Percentiles rank a stretch among this genome's conserved stretches.
These are phyloP conservation scores for Protosalanx chinensis DNA, from an alignment of 2,797 vertebrate genomes.

Conservation along the genomic window DNA sequence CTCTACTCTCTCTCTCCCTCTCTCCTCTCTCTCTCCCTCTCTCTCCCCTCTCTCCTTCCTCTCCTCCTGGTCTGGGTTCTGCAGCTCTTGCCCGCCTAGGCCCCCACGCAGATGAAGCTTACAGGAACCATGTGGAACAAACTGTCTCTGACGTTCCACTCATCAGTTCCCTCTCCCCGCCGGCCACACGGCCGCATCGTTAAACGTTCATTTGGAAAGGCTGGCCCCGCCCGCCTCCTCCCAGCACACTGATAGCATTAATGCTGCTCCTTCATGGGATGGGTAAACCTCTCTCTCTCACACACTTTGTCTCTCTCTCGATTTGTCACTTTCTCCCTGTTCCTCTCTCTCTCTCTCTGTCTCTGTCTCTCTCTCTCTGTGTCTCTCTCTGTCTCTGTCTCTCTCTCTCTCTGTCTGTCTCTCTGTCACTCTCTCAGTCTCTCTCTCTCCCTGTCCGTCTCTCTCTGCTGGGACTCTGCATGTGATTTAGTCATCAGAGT, in stretches of 20 bases:
- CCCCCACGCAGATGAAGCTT: slow-evolving; percentile 74
- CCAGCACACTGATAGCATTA: slow-evolving; percentile 57
- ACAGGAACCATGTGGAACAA: slow-evolving; percentile 87
- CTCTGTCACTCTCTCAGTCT: slow-evolving; percentile 4
- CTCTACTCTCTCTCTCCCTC: no score
- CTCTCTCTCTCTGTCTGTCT: slow-evolving; percentile 7
- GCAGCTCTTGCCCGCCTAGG: slow-evolving; percentile 33
- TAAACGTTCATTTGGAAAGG: slow-evolving; percentile 40
- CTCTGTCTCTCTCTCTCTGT: slow-evolving; percentile 18
- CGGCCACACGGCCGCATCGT: slow-evolving; percentile 20
- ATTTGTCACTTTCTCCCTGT: not conserved
- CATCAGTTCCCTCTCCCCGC: slow-evolving; percentile 26
- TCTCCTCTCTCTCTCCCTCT: no score
- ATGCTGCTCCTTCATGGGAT: slow-evolving; percentile 44
- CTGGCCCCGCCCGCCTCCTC: slow-evolving; percentile 37
- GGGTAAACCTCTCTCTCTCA: not conserved
- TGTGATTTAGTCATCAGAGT: slow-evolving; percentile 27
- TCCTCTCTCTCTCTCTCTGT: slow-evolving; percentile 29
- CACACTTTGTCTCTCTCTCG: not conserved
- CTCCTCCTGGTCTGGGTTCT: not conserved
- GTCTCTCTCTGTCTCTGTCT: not conserved
- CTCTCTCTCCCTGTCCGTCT: not conserved
- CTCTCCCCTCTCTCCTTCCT: not conserved
- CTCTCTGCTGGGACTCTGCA: not conserved
- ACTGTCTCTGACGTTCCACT: slow-evolving; percentile 77